phyloP scores from a whole-genome alignment of 2,888 invertebrate species.

The Lottia scabra region DNA sequence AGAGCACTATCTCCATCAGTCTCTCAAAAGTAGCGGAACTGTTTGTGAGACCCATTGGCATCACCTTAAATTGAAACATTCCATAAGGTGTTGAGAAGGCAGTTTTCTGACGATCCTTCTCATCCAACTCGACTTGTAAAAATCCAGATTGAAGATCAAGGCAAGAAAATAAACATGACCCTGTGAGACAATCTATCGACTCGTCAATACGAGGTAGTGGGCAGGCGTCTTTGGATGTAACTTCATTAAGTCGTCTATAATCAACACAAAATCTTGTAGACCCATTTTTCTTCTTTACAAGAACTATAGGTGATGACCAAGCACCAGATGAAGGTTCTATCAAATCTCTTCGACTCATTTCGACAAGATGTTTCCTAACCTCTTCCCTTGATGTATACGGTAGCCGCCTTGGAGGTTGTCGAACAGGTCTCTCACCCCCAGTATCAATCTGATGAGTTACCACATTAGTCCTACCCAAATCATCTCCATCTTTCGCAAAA shows the following conservation, averaged over 20 bases:
- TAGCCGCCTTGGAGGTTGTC: background rate
- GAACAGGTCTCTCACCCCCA: background rate
- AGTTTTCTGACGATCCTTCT: background rate
- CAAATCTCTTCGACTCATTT: background rate
- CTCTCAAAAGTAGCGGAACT: conserved; percentile 8
- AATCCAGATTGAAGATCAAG: conserved; percentile 11
- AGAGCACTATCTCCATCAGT: conserved; percentile 17
- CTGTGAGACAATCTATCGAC: background rate
- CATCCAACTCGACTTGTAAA: conserved; percentile 7
- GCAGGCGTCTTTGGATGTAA: background rate
- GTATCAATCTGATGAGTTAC: background rate
- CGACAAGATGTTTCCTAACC: background rate
- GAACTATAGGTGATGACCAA: background rate
- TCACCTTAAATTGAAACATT: conserved; percentile 3
- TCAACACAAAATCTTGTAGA: conserved; percentile 6
- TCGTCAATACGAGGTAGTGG: background rate
- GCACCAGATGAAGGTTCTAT: background rate
- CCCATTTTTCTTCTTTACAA: background rate
- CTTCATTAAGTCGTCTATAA: background rate
- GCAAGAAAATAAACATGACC: background rate
- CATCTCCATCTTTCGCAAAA: background rate
- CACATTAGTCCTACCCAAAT: background rate
- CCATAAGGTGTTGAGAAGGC: conserved; percentile 15
- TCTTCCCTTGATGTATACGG: background rate
- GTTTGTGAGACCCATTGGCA: conserved; percentile 8